Evolutionary conservation across 2,888 invertebrate species (phyloP), one percentile per base, ranked within the genome.

Genomic region (Epirrhoe alternata): DNA sequence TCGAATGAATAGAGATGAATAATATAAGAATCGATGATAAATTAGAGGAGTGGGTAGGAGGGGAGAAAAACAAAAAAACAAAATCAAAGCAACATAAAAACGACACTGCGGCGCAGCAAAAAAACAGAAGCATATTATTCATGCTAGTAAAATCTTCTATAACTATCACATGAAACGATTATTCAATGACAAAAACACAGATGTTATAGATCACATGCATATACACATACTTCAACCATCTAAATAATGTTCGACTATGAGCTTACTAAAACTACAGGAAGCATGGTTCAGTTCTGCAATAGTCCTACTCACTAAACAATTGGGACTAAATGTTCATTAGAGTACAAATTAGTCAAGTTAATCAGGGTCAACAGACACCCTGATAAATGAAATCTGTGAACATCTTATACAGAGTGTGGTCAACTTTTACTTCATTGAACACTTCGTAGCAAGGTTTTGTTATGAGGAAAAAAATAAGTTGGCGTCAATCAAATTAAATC

Each of bases 11-110:
- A 33, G 6, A 59, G 52, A 61, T 45, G 61, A 53, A 62, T 35
- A 51, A 49, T 61, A 35, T 33, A 54, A 59, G 8, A 51, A 45
- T 30, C 33, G 35, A 68, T 61, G 14, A 12, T 45, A 53, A 58
- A 53, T 47, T 12, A 53, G 24, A 12, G 38, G 54, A 50, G 59
- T 49, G 31, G 42, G 47, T 35, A 64, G 68, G 70, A 71, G 51
- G 61, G 70, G 78, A 76, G 72, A 75, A 72, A 81, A 80, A 81
- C 77, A 82, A 84, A 85, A 83, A 85, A 86, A 81, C 85, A 86
- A 83, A 85, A 86, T 90, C 87, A 90, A 92, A 93, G 92, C 92
- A 88, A 91, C 89, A 89, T 86, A 87, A 89, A 85, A 86, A 86
- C 81, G 84, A 82, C 80, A 84, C 78, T 83, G 89, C 86, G 79